These are phyloP conservation scores for Phaethon lepturus DNA, from an alignment of 2,113 vertebrate species.

Conservation along the genomic window DNA sequence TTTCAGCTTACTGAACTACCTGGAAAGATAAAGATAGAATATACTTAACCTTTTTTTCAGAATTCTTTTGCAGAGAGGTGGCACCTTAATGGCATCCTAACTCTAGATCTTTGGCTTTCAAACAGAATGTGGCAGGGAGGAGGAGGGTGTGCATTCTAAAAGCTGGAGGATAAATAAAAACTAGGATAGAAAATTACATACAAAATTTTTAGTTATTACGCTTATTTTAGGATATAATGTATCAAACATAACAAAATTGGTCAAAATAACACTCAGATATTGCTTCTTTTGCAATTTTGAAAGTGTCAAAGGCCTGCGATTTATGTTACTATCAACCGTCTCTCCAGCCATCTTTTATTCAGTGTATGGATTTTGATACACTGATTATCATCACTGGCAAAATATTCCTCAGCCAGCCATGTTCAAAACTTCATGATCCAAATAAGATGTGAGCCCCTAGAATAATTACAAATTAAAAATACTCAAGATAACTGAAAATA, in stretches of 20 bases:
- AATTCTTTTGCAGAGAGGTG: background rate
- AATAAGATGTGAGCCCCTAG: background rate
- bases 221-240: background rate
- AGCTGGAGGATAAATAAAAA: background rate
- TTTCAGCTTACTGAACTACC: background rate
- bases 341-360: background rate
- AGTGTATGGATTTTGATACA: background rate
- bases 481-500: background rate
- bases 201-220: background rate
- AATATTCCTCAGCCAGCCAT: background rate
- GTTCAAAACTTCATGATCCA: background rate
- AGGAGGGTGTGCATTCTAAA: background rate
- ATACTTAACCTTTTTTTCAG: background rate
- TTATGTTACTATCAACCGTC: background rate
- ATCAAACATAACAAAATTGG: background rate
- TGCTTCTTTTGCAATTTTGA: background rate
- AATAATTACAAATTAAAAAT: background rate
- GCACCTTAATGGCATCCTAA: background rate
- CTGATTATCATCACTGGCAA: background rate
- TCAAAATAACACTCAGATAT: background rate
- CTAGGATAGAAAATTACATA: background rate
- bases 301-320: background rate
- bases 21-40: background rate
- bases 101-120: background rate
- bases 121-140: background rate